phyloP scores from a whole-genome alignment of 2,797 vertebrate species.

The Nyctibius grandis region DNA sequence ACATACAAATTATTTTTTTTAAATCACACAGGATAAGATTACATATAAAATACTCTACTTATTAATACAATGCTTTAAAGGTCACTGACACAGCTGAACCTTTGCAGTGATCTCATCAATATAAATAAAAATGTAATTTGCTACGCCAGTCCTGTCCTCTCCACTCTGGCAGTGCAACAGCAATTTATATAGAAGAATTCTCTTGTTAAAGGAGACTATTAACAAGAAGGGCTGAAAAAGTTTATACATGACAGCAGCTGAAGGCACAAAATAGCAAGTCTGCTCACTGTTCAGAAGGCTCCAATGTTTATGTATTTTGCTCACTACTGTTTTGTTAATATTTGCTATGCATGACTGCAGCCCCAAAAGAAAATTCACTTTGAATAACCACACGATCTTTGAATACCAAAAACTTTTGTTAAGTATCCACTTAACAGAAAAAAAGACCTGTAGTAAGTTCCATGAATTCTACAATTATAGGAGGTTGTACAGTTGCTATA shows the following conservation, averaged over 20 bases:
- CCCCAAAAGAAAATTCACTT: neutral
- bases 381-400: neutral
- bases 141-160: neutral
- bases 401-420: neutral
- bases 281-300: neutral
- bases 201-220: neutral
- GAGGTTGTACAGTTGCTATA: neutral
- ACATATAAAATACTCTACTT: neutral
- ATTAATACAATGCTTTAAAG: neutral
- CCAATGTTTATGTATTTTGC: neutral
- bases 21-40: neutral
- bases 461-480: neutral
- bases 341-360: neutral
- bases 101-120: neutral
- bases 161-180: neutral
- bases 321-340: neutral
- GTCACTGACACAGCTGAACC: neutral
- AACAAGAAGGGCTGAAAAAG: neutral
- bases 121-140: neutral
- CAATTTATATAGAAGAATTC: neutral
- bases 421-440: neutral
- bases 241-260: neutral
- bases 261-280: neutral
- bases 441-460: neutral
- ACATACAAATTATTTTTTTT: neutral